Conservation (phyloP, 2,797 vertebrate genomes). For the Gadopsis bispinosus region DNA sequence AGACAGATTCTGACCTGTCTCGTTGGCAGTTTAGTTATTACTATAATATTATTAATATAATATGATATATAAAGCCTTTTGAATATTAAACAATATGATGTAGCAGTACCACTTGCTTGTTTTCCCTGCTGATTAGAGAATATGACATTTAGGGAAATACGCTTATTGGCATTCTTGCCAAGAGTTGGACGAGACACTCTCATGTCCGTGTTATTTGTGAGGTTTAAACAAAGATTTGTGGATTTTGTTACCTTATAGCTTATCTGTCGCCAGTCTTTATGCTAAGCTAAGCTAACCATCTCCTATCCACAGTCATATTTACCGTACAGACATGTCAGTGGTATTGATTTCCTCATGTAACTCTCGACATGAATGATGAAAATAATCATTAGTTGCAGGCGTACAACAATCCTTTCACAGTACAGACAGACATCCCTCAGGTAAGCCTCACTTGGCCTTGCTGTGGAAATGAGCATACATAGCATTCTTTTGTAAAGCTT, state of each 20-base stretch:
- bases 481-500: not conserved
- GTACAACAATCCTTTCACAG: not conserved
- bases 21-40: not conserved
- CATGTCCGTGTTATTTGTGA: not conserved
- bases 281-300: not conserved
- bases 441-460: not conserved
- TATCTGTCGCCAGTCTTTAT: not conserved
- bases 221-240: not conserved
- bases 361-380: no score
- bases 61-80: no score
- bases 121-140: not conserved
- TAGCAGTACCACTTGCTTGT: not conserved
- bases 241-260: not conserved
- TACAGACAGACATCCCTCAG: not conserved
- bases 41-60: no score
- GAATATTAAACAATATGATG: not conserved
- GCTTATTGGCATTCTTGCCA: not conserved
- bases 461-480: not conserved
- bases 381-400: not conserved
- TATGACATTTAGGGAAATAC: not conserved
- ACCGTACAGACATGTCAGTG: not conserved
- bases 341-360: no score
- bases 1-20: not conserved
- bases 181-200: conserved; percentile 2
- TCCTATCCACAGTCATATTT: not conserved